A percentile compares a stretch with the other conserved stretches of the same genome.
Evolutionary conservation across 2,888 invertebrate genomes (phyloP).

Genomic region (Crepidodera aurea): DNA sequence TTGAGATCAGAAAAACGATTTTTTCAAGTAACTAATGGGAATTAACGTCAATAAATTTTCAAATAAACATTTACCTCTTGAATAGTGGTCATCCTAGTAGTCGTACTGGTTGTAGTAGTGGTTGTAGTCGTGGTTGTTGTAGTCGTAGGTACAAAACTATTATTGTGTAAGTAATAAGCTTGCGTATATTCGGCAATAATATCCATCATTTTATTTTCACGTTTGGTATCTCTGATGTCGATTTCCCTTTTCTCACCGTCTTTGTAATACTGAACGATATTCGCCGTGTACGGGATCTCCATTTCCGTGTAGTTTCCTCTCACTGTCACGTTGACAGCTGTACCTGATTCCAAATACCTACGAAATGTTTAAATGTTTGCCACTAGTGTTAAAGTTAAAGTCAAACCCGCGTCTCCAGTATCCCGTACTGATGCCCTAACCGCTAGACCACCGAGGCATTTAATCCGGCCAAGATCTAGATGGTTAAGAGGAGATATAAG

Average conservation of each 20-base stretch:
- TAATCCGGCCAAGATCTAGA: no score
- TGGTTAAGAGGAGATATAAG: no score
- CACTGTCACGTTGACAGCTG: slow-evolving; percentile 83
- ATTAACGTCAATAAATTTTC: no score
- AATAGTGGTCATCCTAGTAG: slow-evolving; percentile 61
- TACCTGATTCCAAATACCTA: slow-evolving; percentile 72
- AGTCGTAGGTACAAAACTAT: slow-evolving; percentile 80
- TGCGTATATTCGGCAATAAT: slow-evolving; percentile 78
- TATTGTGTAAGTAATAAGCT: slow-evolving; percentile 78
- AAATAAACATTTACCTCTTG: slow-evolving; percentile 65
- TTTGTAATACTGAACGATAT: slow-evolving; percentile 73
- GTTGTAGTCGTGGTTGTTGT: slow-evolving; percentile 68
- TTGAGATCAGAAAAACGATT: no score
- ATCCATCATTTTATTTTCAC: slow-evolving; percentile 73
- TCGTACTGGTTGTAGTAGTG: slow-evolving; percentile 62
- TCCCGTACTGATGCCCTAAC: no score
- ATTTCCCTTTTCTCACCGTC: slow-evolving; percentile 69
- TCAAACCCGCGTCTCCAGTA: no score
- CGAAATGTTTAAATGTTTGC: no score
- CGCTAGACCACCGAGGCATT: no score
- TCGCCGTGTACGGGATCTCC: slow-evolving; percentile 79
- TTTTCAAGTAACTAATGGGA: no score
- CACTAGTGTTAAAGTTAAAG: no score
- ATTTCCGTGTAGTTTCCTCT: slow-evolving; percentile 76
- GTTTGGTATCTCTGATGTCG: slow-evolving; percentile 69